Evolutionary conservation across 2,113 vertebrate species (phyloP).

Genomic region (Corythaixoides concolor): DNA sequence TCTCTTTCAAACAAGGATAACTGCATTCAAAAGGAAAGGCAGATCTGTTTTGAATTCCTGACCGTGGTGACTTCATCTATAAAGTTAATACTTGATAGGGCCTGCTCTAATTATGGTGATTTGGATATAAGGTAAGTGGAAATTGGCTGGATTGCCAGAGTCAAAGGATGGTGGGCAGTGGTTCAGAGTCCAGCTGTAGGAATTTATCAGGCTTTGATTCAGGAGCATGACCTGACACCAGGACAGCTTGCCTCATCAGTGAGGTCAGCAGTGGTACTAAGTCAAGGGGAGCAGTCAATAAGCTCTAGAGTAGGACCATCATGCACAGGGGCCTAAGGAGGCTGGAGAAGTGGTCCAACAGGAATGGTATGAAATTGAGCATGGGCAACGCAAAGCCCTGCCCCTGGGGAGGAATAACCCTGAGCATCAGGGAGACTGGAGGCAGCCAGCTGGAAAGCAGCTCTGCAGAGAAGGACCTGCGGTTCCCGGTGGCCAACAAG

Average conservation of each 20-base stretch:
- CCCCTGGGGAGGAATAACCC: neutral
- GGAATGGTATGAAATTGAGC: neutral
- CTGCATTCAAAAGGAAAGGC: neutral
- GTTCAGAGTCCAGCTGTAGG: neutral
- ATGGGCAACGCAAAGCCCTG: neutral
- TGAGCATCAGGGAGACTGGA: neutral
- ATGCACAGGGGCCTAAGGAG: accelerated
- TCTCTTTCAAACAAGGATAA: neutral
- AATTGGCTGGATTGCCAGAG: neutral
- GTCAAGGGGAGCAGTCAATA: neutral
- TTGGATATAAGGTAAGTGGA: neutral
- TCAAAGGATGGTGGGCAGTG: neutral
- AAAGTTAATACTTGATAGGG: neutral
- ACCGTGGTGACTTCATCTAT: neutral
- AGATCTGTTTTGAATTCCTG: neutral
- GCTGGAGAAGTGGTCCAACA: neutral
- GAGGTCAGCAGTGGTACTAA: neutral
- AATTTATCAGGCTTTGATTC: neutral
- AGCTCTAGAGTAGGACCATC: neutral
- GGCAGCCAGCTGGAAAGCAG: neutral
- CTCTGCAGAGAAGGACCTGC: neutral
- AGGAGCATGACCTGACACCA: neutral
- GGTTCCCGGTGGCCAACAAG: neutral
- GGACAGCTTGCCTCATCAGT: neutral
- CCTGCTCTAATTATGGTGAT: neutral